Evolutionary conservation across 2,113 vertebrate species (phyloP).

Genomic region (Sceloporus tristichus): DNA sequence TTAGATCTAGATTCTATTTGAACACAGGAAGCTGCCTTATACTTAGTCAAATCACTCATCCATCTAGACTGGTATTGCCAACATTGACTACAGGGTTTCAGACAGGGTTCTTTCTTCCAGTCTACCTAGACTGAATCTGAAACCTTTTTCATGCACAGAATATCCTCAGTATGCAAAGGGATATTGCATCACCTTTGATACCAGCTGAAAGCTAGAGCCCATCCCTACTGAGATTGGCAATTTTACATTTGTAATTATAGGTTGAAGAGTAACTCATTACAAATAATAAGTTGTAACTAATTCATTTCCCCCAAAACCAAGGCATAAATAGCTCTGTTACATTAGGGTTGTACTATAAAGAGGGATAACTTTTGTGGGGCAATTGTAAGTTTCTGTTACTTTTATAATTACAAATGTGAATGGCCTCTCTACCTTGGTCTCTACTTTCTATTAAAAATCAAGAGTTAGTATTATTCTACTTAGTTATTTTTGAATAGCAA

Average conservation of each 20-base stretch:
- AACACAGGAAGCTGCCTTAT: neutral
- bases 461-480: too few species aligned
- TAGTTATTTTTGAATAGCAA: neutral
- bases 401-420: neutral
- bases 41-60: neutral
- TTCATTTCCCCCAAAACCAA: too few species aligned
- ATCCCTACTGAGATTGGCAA: neutral
- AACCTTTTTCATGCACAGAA: neutral
- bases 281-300: neutral
- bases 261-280: neutral
- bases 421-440: neutral
- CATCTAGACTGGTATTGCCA: too few species aligned
- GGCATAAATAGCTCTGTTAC: too few species aligned
- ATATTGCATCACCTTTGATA: too few species aligned
- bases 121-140: neutral
- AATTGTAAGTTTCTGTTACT: neutral
- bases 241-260: neutral
- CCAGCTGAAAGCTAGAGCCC: neutral
- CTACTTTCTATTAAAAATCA: neutral
- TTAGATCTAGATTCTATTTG: too few species aligned
- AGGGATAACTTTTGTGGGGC: too few species aligned
- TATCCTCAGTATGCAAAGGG: neutral
- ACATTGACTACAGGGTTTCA: neutral
- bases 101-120: neutral
- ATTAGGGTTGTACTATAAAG: too few species aligned